Evolutionary conservation across 2,888 invertebrate genomes (phyloP).

Genomic region (Podabrus alpinus): DNA sequence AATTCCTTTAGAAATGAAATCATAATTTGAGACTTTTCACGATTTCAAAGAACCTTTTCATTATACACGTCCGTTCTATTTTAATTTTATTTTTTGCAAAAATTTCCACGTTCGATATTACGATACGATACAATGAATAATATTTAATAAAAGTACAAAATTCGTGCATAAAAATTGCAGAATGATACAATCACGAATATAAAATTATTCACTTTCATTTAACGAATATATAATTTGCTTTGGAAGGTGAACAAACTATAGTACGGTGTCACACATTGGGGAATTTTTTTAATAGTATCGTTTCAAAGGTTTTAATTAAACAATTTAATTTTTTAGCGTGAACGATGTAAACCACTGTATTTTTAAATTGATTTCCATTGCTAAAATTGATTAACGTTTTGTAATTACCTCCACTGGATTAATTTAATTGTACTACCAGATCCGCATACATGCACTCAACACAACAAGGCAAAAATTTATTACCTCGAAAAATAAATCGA

Average conservation of each 20-base stretch:
- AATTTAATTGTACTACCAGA: background rate
- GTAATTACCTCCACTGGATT: background rate
- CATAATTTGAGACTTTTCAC: background rate
- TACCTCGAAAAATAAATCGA: background rate
- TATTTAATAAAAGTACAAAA: background rate
- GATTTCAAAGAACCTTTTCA: background rate
- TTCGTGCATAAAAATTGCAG: background rate
- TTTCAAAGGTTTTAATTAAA: background rate
- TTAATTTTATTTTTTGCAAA: background rate
- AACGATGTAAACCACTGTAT: background rate
- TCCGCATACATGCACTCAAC: background rate
- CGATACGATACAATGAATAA: background rate
- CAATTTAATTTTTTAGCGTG: background rate
- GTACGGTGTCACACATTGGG: background rate
- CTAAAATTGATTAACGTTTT: background rate
- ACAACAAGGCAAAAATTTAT: background rate
- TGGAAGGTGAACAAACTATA: background rate
- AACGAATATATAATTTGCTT: background rate
- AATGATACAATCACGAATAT: background rate
- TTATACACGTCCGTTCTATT: background rate
- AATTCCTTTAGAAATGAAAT: background rate
- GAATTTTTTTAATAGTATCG: background rate
- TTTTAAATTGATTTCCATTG: background rate
- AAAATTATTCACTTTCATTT: background rate
- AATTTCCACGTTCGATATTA: background rate